phyloP scores from a whole-genome alignment of 2,888 invertebrate genomes.

The Arrhopalites spinosus region DNA sequence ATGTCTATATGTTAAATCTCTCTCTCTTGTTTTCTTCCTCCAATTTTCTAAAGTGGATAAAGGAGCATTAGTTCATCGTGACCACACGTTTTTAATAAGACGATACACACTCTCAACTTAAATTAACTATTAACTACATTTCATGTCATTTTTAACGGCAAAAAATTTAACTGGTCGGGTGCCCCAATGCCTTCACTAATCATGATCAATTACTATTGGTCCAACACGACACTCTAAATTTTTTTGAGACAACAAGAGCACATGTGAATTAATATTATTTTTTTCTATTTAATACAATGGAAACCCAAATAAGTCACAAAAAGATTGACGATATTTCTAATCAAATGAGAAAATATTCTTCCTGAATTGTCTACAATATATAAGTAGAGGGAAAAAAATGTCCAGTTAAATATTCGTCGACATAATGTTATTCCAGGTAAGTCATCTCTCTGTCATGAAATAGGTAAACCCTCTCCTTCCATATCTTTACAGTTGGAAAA shows the following conservation, averaged over 20 bases:
- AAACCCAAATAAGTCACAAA: conserved; percentile 17
- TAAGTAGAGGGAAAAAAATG: background rate
- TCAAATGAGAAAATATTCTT: background rate
- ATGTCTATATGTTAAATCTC: too few relatives aligned
- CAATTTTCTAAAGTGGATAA: background rate
- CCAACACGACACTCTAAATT: background rate
- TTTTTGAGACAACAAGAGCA: background rate
- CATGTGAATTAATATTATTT: background rate
- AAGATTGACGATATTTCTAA: too few relatives aligned
- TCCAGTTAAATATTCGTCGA: background rate
- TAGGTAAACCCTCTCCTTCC: too few relatives aligned
- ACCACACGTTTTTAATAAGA: background rate
- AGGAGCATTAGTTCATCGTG: background rate
- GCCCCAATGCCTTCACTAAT: background rate
- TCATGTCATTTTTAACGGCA: too few relatives aligned
- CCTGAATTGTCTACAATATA: too few relatives aligned
- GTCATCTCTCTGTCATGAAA: too few relatives aligned
- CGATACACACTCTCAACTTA: background rate
- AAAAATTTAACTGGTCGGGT: too few relatives aligned
- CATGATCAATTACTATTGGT: conserved; percentile 8
- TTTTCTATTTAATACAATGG: too few relatives aligned
- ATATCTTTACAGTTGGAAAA: too few relatives aligned
- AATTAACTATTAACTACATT: too few relatives aligned
- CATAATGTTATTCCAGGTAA: too few relatives aligned
- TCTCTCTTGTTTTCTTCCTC: background rate